Evolutionary conservation across 1,140 invertebrate species (phyloP).

Genomic region (Odontomachus brunneus): DNA sequence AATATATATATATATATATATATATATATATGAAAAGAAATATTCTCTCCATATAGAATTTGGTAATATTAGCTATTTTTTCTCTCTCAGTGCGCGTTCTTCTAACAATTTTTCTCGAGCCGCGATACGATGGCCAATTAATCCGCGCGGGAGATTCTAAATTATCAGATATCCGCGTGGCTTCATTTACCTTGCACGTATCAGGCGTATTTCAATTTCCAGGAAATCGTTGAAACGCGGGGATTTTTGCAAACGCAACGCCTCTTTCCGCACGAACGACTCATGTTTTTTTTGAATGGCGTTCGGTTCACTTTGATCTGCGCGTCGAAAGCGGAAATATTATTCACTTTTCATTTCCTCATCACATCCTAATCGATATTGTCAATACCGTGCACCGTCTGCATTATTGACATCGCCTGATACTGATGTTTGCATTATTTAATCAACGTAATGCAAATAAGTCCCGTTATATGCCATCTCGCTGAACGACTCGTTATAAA

Average conservation of each 20-base stretch:
- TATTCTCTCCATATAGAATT: no score
- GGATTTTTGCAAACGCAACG: neutral
- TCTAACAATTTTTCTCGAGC: no score
- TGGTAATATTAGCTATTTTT: no score
- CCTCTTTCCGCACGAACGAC: neutral
- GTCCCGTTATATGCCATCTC: slow-evolving; percentile 6
- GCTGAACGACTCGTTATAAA: slow-evolving; percentile 13
- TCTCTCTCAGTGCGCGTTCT: no score
- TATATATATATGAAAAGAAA: no score
- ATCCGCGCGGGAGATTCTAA: neutral
- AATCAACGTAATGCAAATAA: slow-evolving; percentile 52
- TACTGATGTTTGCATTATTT: slow-evolving; percentile 51
- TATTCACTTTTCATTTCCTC: neutral
- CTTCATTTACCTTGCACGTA: neutral
- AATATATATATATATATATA: no score
- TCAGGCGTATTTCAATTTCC: neutral
- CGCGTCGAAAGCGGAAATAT: slow-evolving; percentile 20
- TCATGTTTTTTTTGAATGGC: neutral
- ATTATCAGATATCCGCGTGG: no score
- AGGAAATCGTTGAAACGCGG: neutral
- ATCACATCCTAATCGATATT: neutral
- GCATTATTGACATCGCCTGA: slow-evolving; percentile 34
- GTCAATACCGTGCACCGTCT: neutral
- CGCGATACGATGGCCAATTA: neutral
- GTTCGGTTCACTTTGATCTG: neutral